Conservation (phyloP, 2,113 vertebrate species). For the Puntigrus tetrazona region DNA sequence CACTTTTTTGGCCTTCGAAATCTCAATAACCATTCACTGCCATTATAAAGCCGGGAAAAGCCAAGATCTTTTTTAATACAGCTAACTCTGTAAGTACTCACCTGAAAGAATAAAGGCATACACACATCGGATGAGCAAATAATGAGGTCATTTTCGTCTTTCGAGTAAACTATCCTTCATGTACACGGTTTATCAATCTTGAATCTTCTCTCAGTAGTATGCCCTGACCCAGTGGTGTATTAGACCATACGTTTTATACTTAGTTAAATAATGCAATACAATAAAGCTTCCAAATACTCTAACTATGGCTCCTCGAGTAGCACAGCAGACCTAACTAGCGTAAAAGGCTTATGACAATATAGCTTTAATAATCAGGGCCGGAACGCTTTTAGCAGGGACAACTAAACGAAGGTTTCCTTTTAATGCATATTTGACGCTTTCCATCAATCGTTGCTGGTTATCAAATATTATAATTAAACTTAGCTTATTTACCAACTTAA, state of each 20-base stretch:
- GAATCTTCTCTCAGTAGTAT: background rate
- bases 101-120: background rate
- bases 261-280: conserved; percentile 4
- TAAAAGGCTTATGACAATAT: too few relatives aligned
- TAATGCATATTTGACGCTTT: background rate
- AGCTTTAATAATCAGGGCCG: background rate
- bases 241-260: background rate
- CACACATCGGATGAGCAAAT: background rate
- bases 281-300: background rate
- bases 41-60: background rate
- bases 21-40: background rate
- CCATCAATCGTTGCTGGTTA: background rate
- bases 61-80: background rate
- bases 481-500: background rate
- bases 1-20: background rate
- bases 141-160: background rate
- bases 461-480: background rate
- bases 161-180: background rate
- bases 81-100: background rate
- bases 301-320: background rate
- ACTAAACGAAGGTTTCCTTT: background rate
- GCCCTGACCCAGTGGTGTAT: background rate
- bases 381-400: background rate
- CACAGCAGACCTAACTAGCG: background rate
- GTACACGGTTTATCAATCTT: background rate